phyloP scores from a whole-genome alignment of 2,797 vertebrate genomes.

The Karalla daura region DNA sequence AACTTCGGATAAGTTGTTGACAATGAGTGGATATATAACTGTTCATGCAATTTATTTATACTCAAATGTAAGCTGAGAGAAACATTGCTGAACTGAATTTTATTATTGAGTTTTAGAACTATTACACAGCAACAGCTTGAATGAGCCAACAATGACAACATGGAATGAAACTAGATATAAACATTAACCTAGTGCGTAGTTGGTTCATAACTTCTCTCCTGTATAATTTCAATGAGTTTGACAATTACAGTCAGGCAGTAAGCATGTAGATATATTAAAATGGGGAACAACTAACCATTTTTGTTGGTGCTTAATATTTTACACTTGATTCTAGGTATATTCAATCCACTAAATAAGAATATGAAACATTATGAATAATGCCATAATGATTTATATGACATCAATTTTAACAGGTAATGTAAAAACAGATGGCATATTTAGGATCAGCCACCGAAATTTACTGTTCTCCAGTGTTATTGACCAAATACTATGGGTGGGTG shows the following conservation, averaged over 20 bases:
- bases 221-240: conserved; percentile 40
- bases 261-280: conserved; percentile 29
- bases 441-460: too few relatives aligned
- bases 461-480: too few relatives aligned
- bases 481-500: conserved; percentile 1
- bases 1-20: too few relatives aligned
- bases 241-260: conserved; percentile 41
- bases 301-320: too few relatives aligned
- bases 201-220: conserved; percentile 57
- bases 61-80: conserved; percentile 59
- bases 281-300: too few relatives aligned
- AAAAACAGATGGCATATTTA: too few relatives aligned
- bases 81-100: conserved; percentile 64
- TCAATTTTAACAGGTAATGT: too few relatives aligned
- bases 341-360: too few relatives aligned
- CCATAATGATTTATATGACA: too few relatives aligned
- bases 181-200: conserved; percentile 65
- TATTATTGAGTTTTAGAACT: conserved; percentile 61
- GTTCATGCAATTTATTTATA: conserved; percentile 57
- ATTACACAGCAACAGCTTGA: conserved; percentile 65
- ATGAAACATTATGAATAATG: too few relatives aligned
- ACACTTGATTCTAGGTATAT: too few relatives aligned
- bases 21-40: conserved; percentile 59
- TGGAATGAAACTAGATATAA: conserved; percentile 62
- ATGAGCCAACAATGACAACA: conserved; percentile 70